A percentile compares a stretch with the other conserved stretches of the same genome.
Conservation (phyloP, 2,113 vertebrate genomes). For the Nymphicus hollandicus region DNA sequence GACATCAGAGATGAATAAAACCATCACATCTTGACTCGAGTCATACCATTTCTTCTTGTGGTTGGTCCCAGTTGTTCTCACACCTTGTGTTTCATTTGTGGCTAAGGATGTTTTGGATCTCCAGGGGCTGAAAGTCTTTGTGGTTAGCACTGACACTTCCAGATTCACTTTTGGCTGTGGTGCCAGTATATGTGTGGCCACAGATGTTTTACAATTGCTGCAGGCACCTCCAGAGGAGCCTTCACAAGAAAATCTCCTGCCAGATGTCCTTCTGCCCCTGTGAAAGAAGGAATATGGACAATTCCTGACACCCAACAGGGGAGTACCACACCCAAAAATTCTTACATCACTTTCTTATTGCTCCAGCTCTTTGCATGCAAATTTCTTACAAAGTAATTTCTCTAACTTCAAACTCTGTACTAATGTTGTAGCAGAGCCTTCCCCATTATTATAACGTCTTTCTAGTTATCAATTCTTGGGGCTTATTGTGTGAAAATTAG, state of each 20-base stretch:
- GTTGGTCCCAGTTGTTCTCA: background rate
- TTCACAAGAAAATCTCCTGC: background rate
- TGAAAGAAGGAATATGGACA: background rate
- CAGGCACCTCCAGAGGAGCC: background rate
- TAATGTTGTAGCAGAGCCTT: conserved; percentile 42
- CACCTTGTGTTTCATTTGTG: background rate
- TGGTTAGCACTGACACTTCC: background rate
- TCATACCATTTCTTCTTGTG: background rate
- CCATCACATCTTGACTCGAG: background rate
- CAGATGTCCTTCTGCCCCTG: background rate
- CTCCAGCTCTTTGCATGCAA: background rate
- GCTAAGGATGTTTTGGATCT: background rate
- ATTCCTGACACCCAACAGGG: background rate
- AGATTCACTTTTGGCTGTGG: background rate
- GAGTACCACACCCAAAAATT: background rate
- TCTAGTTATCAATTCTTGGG: conserved; percentile 58
- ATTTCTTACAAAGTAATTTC: conserved; percentile 33
- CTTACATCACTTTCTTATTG: background rate
- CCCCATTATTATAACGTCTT: conserved; percentile 71
- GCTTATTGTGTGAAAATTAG: conserved; percentile 77
- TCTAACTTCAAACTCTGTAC: conserved; percentile 44
- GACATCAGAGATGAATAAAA: background rate
- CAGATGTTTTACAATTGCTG: background rate
- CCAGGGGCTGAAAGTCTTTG: background rate
- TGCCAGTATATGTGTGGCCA: background rate